A percentile compares a stretch with the other conserved stretches of the same genome.
These are phyloP conservation scores for Xenotilapia longispinis DNA, from an alignment of 2,113 vertebrate genomes.

Conservation along the genomic window DNA sequence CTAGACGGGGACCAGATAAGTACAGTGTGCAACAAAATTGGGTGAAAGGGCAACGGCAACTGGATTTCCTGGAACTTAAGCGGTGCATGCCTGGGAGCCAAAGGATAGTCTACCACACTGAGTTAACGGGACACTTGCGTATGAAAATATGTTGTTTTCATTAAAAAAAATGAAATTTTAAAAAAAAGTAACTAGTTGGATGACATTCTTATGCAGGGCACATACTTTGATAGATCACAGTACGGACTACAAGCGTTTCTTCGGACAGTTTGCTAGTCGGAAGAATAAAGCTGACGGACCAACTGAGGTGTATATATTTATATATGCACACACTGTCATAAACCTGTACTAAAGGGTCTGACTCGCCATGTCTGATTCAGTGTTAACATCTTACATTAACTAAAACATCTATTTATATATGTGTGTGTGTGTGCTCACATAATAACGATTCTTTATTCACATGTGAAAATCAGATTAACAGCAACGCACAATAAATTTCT, in stretches of 20 bases:
- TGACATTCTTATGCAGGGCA: background rate
- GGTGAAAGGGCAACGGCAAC: slow-evolving; percentile 42
- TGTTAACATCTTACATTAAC: background rate
- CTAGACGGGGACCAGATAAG: background rate
- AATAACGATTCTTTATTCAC: background rate
- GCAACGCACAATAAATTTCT: background rate
- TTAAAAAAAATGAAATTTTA: background rate
- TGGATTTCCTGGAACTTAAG: slow-evolving; percentile 12
- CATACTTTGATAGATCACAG: background rate
- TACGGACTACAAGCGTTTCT: background rate
- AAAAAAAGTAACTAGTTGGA: background rate
- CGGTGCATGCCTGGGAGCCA: background rate
- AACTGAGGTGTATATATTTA: background rate
- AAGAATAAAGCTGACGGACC: slow-evolving; percentile 35
- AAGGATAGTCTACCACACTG: background rate
- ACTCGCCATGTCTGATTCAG: background rate
- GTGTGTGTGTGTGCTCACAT: background rate
- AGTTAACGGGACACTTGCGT: background rate
- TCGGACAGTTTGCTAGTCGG: slow-evolving; percentile 7
- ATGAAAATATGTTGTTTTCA: background rate
- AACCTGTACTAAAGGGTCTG: background rate
- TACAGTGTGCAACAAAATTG: background rate
- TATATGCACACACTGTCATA: background rate
- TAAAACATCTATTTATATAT: background rate
- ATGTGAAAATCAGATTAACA: background rate